phyloP scores from a whole-genome alignment of 2,113 vertebrate genomes.

The Xenopus tropicalis region DNA sequence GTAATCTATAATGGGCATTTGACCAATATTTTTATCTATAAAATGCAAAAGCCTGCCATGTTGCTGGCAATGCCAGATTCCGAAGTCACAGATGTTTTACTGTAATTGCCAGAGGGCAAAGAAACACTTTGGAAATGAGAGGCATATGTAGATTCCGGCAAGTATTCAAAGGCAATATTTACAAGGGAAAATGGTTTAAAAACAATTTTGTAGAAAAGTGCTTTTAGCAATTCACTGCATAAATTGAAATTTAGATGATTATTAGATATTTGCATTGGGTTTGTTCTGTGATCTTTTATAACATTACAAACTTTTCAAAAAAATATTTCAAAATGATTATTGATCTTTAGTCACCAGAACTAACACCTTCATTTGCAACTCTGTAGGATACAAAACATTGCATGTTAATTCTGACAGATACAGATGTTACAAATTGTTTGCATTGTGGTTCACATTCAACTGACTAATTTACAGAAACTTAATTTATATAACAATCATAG shows the following conservation, averaged over 20 bases:
- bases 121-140: conserved; percentile 52
- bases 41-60: conserved; percentile 48
- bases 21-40: conserved; percentile 60
- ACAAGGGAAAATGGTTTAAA: conserved; percentile 48
- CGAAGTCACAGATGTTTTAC: conserved; percentile 62
- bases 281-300: not conserved
- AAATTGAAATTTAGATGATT: conserved; percentile 28
- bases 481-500: too few species aligned
- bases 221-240: conserved; percentile 35
- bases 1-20: too few species aligned
- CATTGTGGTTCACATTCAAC: too few species aligned
- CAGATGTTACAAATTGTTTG: too few species aligned
- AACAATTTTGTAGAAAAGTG: conserved; percentile 42
- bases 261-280: conserved; percentile 33
- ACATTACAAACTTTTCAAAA: not conserved
- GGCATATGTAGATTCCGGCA: conserved; percentile 50
- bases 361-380: too few species aligned
- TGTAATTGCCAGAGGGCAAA: conserved; percentile 57
- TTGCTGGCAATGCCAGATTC: conserved; percentile 55
- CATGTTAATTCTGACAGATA: too few species aligned
- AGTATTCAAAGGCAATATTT: conserved; percentile 47
- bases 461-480: too few species aligned
- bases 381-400: too few species aligned
- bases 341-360: too few species aligned
- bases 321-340: too few species aligned